Percentiles rank a stretch among this genome's conserved stretches.
Evolutionary conservation across 2,113 vertebrate genomes (phyloP).

Genomic region (Pituophis catenifer): DNA sequence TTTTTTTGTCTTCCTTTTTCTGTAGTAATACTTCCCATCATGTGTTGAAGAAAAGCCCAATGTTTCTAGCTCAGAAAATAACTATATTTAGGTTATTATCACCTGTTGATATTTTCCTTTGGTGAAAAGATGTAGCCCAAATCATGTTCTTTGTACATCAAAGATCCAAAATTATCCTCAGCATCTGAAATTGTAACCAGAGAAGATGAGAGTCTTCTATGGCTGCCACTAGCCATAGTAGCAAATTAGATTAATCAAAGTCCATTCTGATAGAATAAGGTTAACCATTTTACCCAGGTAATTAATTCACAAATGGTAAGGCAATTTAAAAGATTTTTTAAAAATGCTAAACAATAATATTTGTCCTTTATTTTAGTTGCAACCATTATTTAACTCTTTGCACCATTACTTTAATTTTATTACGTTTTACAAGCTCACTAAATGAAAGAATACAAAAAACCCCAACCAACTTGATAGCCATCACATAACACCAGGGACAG

Average conservation of each 20-base stretch:
- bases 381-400: too few species aligned
- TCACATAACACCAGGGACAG: too few species aligned
- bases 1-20: slow-evolving; percentile 50
- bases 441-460: too few species aligned
- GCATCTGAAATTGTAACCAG: background rate
- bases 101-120: slow-evolving; percentile 19
- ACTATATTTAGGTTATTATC: slow-evolving; percentile 60
- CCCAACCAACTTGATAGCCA: too few species aligned
- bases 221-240: background rate
- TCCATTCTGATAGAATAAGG: background rate
- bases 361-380: background rate
- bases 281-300: background rate
- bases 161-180: background rate
- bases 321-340: background rate
- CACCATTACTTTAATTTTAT: too few species aligned
- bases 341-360: background rate
- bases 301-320: background rate
- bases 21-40: slow-evolving; percentile 55
- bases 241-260: background rate
- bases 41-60: slow-evolving; percentile 47
- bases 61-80: slow-evolving; percentile 58
- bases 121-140: background rate
- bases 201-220: background rate
- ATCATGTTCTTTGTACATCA: background rate
- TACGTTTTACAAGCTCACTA: too few species aligned